Evolutionary conservation across 1,140 invertebrate species (phyloP).

Genomic region (Drosophila nikananu): DNA sequence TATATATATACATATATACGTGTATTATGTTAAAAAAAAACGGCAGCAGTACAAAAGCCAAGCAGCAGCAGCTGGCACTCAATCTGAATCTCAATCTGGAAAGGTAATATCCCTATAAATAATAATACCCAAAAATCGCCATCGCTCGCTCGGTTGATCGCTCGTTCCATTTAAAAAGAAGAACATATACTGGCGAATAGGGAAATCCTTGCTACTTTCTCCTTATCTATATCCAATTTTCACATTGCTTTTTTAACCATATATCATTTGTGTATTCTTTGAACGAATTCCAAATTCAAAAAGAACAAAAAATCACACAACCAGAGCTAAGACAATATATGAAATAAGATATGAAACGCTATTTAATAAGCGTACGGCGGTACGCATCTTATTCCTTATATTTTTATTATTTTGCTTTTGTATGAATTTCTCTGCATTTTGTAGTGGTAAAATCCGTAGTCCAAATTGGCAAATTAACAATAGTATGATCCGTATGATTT

Average conservation of each 20-base stretch:
- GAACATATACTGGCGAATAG: conserved; percentile 74
- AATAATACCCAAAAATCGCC: conserved; percentile 21
- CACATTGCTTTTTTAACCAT: conserved; percentile 22
- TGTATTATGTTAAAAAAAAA: conserved; percentile 42
- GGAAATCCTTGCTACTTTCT: conserved; percentile 67
- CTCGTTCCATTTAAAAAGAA: conserved; percentile 46
- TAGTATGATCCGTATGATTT: conserved; percentile 17
- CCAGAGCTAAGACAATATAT: background rate
- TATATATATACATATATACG: conserved; percentile 25
- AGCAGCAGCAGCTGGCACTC: conserved; percentile 74
- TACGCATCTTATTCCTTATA: background rate
- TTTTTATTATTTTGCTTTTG: conserved; percentile 36
- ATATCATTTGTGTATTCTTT: conserved; percentile 23
- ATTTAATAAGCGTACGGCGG: background rate
- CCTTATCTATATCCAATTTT: conserved; percentile 33
- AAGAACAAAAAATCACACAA: background rate
- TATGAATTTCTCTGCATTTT: conserved; percentile 62
- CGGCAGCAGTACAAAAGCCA: conserved; percentile 73
- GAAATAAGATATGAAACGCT: background rate
- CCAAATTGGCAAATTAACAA: conserved; percentile 76
- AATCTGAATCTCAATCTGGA: conserved; percentile 59
- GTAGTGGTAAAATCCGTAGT: conserved; percentile 69
- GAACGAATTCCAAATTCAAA: conserved; percentile 50
- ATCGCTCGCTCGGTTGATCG: conserved; percentile 36
- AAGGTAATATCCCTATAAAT: conserved; percentile 71